A percentile compares a stretch with the other conserved stretches of the same genome.
phyloP scores from a whole-genome alignment of 2,113 vertebrate genomes.

The Australoheros scitulus region DNA sequence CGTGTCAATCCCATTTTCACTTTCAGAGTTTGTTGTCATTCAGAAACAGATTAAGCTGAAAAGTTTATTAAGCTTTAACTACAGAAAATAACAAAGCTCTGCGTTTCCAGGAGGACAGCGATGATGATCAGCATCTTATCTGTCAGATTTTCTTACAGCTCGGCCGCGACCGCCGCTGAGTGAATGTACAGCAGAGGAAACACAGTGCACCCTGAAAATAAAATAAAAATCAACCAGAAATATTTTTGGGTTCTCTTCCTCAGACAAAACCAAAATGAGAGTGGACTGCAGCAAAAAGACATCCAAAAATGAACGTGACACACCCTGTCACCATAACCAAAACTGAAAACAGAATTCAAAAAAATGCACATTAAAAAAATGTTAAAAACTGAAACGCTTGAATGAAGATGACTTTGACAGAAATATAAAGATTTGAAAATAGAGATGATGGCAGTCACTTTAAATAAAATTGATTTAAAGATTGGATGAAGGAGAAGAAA shows the following conservation, averaged over 20 bases:
- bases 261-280: constrained; percentile 65
- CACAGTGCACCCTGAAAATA: constrained; percentile 10
- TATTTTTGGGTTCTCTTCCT: constrained; percentile 28
- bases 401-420: not conserved
- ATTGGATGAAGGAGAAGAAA: constrained; percentile 12
- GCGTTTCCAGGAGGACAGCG: not conserved
- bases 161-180: not conserved
- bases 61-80: constrained; percentile 31
- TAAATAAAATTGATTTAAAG: constrained; percentile 1
- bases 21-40: constrained; percentile 9
- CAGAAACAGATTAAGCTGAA: not conserved
- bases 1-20: constrained; percentile 30
- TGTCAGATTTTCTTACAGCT: not conserved
- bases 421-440: not conserved
- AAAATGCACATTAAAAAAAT: not conserved
- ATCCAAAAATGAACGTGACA: constrained; percentile 33
- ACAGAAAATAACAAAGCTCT: not conserved
- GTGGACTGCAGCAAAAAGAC: constrained; percentile 25
- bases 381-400: constrained; percentile 1
- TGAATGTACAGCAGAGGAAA: constrained; percentile 11
- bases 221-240: constrained; percentile 45
- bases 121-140: not conserved
- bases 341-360: constrained; percentile 1
- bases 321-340: constrained; percentile 44
- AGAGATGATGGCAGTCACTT: constrained; percentile 14